Evolutionary conservation across 2,113 vertebrate genomes (phyloP), one percentile per base, ranked within the genome.

Genomic region (Lampris incognitus): DNA sequence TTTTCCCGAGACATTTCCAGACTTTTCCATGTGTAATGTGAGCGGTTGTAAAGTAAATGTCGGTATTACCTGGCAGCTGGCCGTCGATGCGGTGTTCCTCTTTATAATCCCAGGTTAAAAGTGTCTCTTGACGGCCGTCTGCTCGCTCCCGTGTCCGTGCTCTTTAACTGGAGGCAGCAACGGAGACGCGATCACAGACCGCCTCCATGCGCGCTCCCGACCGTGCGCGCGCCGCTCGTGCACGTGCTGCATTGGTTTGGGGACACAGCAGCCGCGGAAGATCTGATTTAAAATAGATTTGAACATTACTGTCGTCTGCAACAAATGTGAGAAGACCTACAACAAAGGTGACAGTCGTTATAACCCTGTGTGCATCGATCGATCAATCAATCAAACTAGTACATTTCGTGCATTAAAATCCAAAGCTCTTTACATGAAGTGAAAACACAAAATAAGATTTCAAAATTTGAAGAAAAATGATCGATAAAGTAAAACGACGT

Each of bases 131-230:
- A 60, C 87, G 85, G 88, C 87, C 88, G 91, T 79, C 89, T 71
- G 91, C 91, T 91, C 92, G 91, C 84, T 84, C 91, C 88, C 89
- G 92, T 84, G 90, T 92, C 92, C 91, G 85, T 75, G 92, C 91
- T 93, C 75, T 93, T 93, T 91, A 90, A 94, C 91, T 91, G 88
- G 91, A 93, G 92, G 87, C 78, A 89, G 91, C 87, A 88, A 89
- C 87, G 65, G 88, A 83, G 89, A 93, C 84, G 89, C 91, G 90
- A 91, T 86, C 76, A 89, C 89, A 90, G 90, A 93, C 93, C 94
- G 94, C 94, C 94, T 93, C 93, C 92, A 60, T 61, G 94, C 94
- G 94, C 93, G 94, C 89, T 90, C 92, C 80, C 91, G n/a, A 75
- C 0, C 9, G 38, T 61, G 83, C 81, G 82, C 83, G 86, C 85